Evolutionary conservation across 2,888 invertebrate genomes (phyloP).

Genomic region (Brassicogethes aeneus): DNA sequence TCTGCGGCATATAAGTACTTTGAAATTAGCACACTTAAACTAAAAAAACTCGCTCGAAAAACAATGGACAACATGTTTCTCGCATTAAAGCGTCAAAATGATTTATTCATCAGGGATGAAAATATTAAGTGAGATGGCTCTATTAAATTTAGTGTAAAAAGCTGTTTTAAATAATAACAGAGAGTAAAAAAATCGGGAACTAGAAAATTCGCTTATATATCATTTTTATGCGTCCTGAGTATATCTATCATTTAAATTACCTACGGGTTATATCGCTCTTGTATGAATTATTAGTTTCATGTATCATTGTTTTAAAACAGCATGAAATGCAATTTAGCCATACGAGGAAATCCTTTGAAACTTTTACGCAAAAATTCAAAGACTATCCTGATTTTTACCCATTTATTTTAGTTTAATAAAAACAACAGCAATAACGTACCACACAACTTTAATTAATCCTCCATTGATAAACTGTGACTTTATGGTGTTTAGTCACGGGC

Average conservation of each 20-base stretch:
- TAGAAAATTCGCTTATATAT: background rate
- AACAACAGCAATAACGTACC: too few species aligned
- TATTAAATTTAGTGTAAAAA: background rate
- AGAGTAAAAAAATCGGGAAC: background rate
- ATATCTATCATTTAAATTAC: background rate
- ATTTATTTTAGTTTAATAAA: too few species aligned
- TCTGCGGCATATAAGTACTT: constrained; percentile 8
- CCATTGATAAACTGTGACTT: too few species aligned
- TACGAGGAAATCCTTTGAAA: background rate
- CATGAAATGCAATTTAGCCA: background rate
- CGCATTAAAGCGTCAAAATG: constrained; percentile 22
- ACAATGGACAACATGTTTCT: constrained; percentile 23
- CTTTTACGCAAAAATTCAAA: too few species aligned
- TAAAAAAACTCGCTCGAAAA: constrained; percentile 8
- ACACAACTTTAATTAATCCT: too few species aligned
- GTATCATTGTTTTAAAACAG: background rate
- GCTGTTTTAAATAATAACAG: background rate
- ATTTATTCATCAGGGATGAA: constrained; percentile 13
- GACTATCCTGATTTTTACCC: too few species aligned
- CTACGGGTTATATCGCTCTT: background rate
- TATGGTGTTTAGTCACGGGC: too few species aligned
- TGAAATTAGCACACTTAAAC: constrained; percentile 2
- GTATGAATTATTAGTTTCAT: background rate
- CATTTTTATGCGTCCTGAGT: background rate
- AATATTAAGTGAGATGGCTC: background rate